phyloP scores from a whole-genome alignment of 1,140 invertebrate species.

The Drosophila tani region DNA sequence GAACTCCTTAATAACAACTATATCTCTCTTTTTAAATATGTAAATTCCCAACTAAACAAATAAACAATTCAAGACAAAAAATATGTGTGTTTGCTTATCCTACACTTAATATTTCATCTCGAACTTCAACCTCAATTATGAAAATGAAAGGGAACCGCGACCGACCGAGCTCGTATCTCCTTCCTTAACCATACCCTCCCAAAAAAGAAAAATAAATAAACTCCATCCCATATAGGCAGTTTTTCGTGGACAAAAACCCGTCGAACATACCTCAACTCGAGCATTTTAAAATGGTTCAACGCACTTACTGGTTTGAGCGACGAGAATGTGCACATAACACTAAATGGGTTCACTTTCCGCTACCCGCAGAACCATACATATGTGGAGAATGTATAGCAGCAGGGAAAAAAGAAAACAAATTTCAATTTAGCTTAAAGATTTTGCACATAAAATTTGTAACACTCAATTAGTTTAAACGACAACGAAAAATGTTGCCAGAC shows the following conservation, averaged over 20 bases:
- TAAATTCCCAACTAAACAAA: constrained; percentile 3
- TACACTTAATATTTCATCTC: constrained; percentile 33
- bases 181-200: not conserved
- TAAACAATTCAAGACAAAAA: constrained; percentile 4
- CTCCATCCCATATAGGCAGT: constrained; percentile 34
- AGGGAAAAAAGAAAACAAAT: constrained; percentile 68
- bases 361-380: constrained; percentile 61
- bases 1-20: no score
- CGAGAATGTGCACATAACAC: constrained; percentile 74
- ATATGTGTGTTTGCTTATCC: constrained; percentile 13
- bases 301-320: constrained; percentile 62
- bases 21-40: not conserved
- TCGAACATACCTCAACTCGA: constrained; percentile 60
- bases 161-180: constrained; percentile 10
- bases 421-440: constrained; percentile 83
- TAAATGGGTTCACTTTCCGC: constrained; percentile 77
- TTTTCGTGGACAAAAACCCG: constrained; percentile 33
- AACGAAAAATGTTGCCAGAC: constrained; percentile 73
- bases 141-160: constrained; percentile 34
- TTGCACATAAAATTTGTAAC: constrained; percentile 84
- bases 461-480: constrained; percentile 84
- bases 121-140: constrained; percentile 48
- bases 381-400: constrained; percentile 66
- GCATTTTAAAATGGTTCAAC: constrained; percentile 66
- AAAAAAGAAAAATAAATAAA: not conserved